phyloP scores from a whole-genome alignment of 2,113 vertebrate species.

The Todiramphus saurophagus region DNA sequence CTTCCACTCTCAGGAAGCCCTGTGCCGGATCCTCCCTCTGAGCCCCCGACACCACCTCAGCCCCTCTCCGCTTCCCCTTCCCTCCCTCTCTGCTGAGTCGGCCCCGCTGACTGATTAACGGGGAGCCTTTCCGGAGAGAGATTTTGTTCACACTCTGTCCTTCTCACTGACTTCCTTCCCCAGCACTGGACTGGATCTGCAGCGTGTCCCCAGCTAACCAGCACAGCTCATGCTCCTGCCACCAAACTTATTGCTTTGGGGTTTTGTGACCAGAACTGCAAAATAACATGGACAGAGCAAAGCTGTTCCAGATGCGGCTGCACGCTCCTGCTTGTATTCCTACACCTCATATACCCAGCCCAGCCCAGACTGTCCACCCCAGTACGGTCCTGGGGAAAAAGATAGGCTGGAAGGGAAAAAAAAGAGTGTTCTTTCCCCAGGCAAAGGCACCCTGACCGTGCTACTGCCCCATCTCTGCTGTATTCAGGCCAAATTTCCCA shows the following conservation, averaged over 20 bases:
- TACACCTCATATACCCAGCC: background rate
- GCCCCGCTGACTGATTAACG: constrained; percentile 1
- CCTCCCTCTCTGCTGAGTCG: constrained; percentile 32
- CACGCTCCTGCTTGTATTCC: rapidly evolving
- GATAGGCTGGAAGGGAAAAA: background rate
- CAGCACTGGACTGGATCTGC: rapidly evolving
- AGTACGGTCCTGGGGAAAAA: background rate
- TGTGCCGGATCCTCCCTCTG: background rate
- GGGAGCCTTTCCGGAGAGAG: background rate
- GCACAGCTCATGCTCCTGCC: background rate
- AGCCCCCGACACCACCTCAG: background rate
- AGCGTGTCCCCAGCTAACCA: background rate
- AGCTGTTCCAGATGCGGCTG: background rate
- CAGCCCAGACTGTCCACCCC: background rate
- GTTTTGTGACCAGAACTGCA: background rate
- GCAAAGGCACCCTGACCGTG: background rate
- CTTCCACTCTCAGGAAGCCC: constrained; percentile 44
- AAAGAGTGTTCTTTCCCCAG: background rate
- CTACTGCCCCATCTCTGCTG: background rate
- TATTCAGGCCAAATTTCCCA: background rate
- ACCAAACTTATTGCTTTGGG: background rate
- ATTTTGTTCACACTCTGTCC: constrained; percentile 16
- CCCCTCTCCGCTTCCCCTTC: constrained; percentile 36
- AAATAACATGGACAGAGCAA: background rate
- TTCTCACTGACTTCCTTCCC: constrained; percentile 45